Percentiles rank a stretch among this genome's conserved stretches.
Evolutionary conservation across 2,797 vertebrate genomes (phyloP).

Genomic region (Neoniphon sammara): DNA sequence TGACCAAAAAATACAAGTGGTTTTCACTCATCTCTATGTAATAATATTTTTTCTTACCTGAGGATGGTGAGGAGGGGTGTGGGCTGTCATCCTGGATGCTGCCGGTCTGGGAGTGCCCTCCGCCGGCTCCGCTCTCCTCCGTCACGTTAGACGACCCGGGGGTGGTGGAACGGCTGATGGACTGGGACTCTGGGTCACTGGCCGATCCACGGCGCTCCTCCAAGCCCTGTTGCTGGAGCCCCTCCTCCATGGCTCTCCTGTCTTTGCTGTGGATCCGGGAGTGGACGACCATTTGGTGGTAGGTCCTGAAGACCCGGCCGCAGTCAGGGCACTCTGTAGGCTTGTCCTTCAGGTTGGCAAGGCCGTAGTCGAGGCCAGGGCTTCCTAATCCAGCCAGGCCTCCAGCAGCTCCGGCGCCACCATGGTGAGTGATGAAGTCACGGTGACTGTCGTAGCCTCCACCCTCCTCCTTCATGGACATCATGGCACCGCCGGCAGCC

Average conservation of each 20-base stretch:
- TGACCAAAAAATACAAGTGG: slow-evolving; percentile 13
- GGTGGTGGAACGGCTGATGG: slow-evolving; percentile 98
- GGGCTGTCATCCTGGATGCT: slow-evolving; percentile 98
- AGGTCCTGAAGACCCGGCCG: slow-evolving; percentile 96
- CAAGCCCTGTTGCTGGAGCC: slow-evolving; percentile 84
- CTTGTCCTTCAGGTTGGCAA: slow-evolving; percentile 92
- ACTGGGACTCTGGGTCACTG: slow-evolving; percentile 98
- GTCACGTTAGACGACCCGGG: slow-evolving; percentile 98
- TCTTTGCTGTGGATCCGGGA: slow-evolving; percentile 96
- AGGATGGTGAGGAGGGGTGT: slow-evolving; percentile 96
- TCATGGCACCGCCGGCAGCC: slow-evolving; percentile 84
- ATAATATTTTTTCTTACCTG: slow-evolving; percentile 85
- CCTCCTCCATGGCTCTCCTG: slow-evolving; percentile 89
- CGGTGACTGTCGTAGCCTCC: slow-evolving; percentile 89
- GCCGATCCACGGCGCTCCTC: slow-evolving; percentile 96
- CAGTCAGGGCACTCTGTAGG: slow-evolving; percentile 97
- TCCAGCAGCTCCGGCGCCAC: slow-evolving; percentile 61
- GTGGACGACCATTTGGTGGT: slow-evolving; percentile 98
- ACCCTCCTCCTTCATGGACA: slow-evolving; percentile 91
- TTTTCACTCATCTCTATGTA: slow-evolving; percentile 12
- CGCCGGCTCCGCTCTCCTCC: slow-evolving; percentile 94
- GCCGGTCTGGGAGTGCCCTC: slow-evolving; percentile 95
- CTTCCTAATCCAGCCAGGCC: slow-evolving; percentile 79
- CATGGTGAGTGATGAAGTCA: slow-evolving; percentile 90
- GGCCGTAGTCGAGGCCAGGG: slow-evolving; percentile 91